Conservation (phyloP, 2,797 vertebrate genomes). For the Leptatherina wallacei region DNA sequence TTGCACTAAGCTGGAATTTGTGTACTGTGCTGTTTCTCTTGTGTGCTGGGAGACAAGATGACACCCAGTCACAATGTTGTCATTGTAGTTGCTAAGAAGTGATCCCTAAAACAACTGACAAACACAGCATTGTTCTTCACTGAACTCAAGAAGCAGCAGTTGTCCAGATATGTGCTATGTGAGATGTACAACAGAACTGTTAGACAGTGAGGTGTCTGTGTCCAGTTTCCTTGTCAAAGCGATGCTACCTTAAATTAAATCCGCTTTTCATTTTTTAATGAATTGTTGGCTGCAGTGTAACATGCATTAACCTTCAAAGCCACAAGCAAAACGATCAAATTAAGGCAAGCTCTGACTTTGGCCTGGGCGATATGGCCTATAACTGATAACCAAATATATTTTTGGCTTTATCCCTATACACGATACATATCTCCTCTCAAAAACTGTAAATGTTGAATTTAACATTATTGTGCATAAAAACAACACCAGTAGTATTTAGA, state of each 20-base stretch:
- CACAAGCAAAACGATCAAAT: conserved; percentile 30
- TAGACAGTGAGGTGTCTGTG: background rate
- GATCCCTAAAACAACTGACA: conserved; percentile 3
- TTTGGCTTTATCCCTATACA: no score
- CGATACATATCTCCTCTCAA: no score
- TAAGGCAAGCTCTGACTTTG: conserved; percentile 2
- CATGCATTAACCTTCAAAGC: conserved; percentile 41
- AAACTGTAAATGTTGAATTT: no score
- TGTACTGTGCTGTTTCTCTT: conserved; percentile 1
- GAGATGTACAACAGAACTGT: background rate
- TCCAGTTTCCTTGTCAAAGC: background rate
- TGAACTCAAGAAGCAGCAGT: background rate
- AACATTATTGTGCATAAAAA: no score
- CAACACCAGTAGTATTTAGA: no score
- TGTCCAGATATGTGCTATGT: background rate
- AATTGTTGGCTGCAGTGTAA: conserved; percentile 15
- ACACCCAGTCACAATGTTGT: background rate
- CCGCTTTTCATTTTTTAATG: conserved; percentile 9
- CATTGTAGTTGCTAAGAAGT: background rate
- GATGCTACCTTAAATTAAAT: background rate
- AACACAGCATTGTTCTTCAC: background rate
- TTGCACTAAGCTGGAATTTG: background rate
- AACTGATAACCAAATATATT: no score
- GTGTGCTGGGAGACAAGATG: conserved; percentile 8
- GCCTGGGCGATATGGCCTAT: no score